phyloP scores from a whole-genome alignment of 2,113 vertebrate species.

The Podarcis muralis region DNA sequence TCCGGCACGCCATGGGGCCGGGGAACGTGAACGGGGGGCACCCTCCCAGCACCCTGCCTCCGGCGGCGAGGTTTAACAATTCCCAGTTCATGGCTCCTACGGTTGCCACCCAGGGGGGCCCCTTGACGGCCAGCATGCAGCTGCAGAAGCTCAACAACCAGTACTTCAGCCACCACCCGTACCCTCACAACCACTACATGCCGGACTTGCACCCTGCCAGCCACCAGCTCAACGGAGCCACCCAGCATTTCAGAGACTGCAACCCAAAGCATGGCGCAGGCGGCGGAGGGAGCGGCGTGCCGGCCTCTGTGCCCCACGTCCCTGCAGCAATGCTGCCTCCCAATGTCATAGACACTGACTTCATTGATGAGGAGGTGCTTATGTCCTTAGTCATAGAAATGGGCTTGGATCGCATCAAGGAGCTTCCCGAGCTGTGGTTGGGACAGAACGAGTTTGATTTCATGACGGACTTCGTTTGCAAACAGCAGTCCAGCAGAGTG shows the following conservation, averaged over 20 bases:
- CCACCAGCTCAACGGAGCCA: constrained; percentile 84
- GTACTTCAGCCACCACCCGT: constrained; percentile 87
- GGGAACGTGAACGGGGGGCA: constrained; percentile 81
- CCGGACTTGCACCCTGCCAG: constrained; percentile 85
- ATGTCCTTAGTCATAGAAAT: constrained; percentile 91
- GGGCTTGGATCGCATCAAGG: constrained; percentile 92
- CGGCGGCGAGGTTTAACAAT: constrained; percentile 79
- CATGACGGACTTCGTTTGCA: constrained; percentile 92
- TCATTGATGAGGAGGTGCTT: constrained; percentile 91
- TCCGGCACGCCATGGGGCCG: constrained; percentile 83
- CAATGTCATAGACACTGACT: constrained; percentile 93
- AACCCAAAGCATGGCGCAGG: constrained; percentile 79
- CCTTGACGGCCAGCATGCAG: constrained; percentile 89
- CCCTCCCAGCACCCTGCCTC: constrained; percentile 78
- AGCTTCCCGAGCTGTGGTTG: constrained; percentile 90
- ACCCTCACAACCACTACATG: constrained; percentile 87
- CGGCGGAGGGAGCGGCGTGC: constrained; percentile 67
- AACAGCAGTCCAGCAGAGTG: constrained; percentile 90
- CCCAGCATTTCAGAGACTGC: constrained; percentile 87
- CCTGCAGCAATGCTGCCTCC: constrained; percentile 88
- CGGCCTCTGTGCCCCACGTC: constrained; percentile 80
- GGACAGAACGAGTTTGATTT: constrained; percentile 93
- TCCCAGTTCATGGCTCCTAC: constrained; percentile 82
- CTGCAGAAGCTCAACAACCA: constrained; percentile 91
- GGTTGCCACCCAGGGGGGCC: constrained; percentile 81